phyloP scores from a whole-genome alignment of 1,140 invertebrate species.

The Solen grandis region DNA sequence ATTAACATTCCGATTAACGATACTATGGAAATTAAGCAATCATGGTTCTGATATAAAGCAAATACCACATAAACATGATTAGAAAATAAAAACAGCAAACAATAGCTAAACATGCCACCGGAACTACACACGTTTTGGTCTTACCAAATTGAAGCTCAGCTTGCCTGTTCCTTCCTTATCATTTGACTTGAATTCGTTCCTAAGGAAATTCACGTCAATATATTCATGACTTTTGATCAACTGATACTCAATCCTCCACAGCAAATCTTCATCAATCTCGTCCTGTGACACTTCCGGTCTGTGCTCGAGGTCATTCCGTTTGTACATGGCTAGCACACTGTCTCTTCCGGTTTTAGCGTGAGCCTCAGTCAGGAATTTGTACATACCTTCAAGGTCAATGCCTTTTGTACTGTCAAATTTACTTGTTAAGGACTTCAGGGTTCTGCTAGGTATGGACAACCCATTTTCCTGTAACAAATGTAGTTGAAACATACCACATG shows the following conservation, averaged over 20 bases:
- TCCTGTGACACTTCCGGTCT: conserved; percentile 57
- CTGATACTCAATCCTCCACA: conserved; percentile 65
- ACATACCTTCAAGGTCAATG: conserved; percentile 72
- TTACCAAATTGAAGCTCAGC: conserved; percentile 33
- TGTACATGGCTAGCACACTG: conserved; percentile 70
- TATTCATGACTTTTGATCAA: conserved; percentile 61
- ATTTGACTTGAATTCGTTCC: conserved; percentile 51
- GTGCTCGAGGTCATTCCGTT: conserved; percentile 62
- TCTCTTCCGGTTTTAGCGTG: conserved; percentile 72
- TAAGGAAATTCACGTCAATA: conserved; percentile 66
- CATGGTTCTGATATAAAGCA: no score
- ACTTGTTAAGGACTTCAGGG: conserved; percentile 59
- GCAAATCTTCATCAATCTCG: conserved; percentile 69
- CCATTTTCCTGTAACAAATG: conserved; percentile 69
- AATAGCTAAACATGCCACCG: no score
- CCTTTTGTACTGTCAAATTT: conserved; percentile 65
- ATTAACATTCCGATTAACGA: no score
- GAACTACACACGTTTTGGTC: no score
- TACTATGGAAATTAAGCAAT: no score
- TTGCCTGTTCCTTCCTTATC: conserved; percentile 51
- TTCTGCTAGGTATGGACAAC: conserved; percentile 59
- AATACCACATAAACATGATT: no score
- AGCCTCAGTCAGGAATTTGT: conserved; percentile 64
- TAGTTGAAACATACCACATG: no score
- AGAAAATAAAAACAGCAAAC: no score